phyloP scores from a whole-genome alignment of 2,888 invertebrate species.

The Abrostola tripartita region DNA sequence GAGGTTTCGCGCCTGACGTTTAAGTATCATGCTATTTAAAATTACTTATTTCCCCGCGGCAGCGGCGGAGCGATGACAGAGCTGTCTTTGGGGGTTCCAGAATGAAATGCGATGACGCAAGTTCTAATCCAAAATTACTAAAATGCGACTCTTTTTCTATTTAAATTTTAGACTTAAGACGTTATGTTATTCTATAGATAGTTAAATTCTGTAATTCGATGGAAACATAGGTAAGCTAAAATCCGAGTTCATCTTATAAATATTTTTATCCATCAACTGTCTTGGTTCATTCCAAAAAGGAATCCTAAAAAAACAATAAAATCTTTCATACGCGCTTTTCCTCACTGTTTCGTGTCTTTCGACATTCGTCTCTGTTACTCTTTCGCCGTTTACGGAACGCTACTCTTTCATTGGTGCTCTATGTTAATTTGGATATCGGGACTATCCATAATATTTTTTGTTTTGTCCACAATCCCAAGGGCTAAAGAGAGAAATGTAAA shows the following conservation, averaged over 20 bases:
- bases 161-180: too few relatives aligned
- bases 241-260: too few relatives aligned
- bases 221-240: constrained; percentile 5
- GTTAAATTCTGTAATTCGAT: constrained; percentile 44
- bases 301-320: constrained; percentile 61
- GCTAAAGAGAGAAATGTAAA: constrained; percentile 16
- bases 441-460: constrained; percentile 26
- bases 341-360: constrained; percentile 60
- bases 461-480: constrained; percentile 11
- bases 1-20: constrained; percentile 46
- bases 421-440: constrained; percentile 41
- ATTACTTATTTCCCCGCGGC: constrained; percentile 49
- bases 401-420: constrained; percentile 27
- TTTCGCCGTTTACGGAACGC: constrained; percentile 51
- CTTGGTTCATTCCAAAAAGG: neutral
- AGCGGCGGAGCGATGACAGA: constrained; percentile 38
- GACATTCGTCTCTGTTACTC: constrained; percentile 56
- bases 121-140: constrained; percentile 45
- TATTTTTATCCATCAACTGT: neutral
- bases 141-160: constrained; percentile 38
- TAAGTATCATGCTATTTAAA: constrained; percentile 50
- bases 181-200: constrained; percentile 41
- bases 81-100: constrained; percentile 33
- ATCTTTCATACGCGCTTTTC: constrained; percentile 59
- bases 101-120: constrained; percentile 51